Evolutionary conservation across 2,113 vertebrate species (phyloP), one percentile per base, ranked within the genome.

Genomic region (Neoarius graeffei): DNA sequence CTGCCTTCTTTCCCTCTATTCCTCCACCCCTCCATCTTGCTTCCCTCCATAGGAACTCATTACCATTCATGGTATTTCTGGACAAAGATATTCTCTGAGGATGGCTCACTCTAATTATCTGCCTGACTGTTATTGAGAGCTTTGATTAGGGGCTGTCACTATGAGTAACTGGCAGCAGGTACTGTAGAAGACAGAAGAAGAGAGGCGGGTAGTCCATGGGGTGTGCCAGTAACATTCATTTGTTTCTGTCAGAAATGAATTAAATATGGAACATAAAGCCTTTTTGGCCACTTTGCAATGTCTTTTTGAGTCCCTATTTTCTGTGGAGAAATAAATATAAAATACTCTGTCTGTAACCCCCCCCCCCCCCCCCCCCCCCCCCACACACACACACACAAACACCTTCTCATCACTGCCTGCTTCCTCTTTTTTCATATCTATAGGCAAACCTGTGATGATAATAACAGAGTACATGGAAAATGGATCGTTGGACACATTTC

Each of bases 381-480:
- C 11, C 66, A 13, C 66, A 27, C 25, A 30, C 67, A 71, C 13
- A 17, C 27, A 30, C 67, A 71, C 67, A 71, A 5, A 71, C 67
- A 35, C 30, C 14, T n/a, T 27, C 2, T 62, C 19, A 19, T 82
- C 57, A 42, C 9, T 86, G 84, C 89, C 87, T 87, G 56, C 86
- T 30, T 90, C 81, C 87, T 62, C 87, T 62, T 83, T 84, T 62
- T 82, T 85, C 88, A 89, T 90, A 89, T 89, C 86, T 87, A 27
- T 69, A 90, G 89, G 88, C 87, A 91, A 90, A 0, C 98, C 98
- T 0, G 98, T 99, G 48, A 99, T 99, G 98, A 99, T 99, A 92
- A 98, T 99, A 94, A 99, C 98, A 0, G 98, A 99, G 94, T 99
- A 98, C 93, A 99, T 99, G 98, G 98, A 99, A 94, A 99, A 99